phyloP scores from a whole-genome alignment of 2,888 invertebrate genomes.

The Dolomedes plantarius region DNA sequence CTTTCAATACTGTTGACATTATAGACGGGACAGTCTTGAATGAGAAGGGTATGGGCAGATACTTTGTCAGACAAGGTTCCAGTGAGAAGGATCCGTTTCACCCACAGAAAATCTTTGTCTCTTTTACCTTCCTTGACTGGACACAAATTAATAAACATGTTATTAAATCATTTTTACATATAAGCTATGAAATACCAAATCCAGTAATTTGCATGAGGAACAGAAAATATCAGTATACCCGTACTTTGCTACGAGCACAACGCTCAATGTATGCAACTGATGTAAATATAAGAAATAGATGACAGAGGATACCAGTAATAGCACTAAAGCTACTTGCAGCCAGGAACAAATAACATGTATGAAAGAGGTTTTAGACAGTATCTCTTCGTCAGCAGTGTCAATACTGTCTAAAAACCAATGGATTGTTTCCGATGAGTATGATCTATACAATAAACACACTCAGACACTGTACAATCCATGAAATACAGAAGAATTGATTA shows the following conservation, averaged over 20 bases:
- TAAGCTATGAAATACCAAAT: background rate
- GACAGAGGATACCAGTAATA: no score
- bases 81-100: slow-evolving; percentile 85
- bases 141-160: background rate
- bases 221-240: background rate
- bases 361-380: no score
- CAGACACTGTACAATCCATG: no score
- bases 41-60: slow-evolving; percentile 87
- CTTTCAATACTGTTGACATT: slow-evolving; percentile 84
- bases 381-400: no score
- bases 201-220: background rate
- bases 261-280: background rate
- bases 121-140: slow-evolving; percentile 74
- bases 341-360: no score
- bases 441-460: no score
- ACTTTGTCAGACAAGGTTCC: slow-evolving; percentile 91
- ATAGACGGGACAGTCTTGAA: slow-evolving; percentile 90
- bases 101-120: slow-evolving; percentile 83
- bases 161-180: background rate
- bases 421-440: no score
- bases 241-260: no score
- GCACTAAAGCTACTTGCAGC: no score
- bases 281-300: no score
- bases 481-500: no score
- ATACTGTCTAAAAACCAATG: no score